Evolutionary conservation across 1,140 invertebrate species (phyloP).

Genomic region (Drosophila kepulauana): DNA sequence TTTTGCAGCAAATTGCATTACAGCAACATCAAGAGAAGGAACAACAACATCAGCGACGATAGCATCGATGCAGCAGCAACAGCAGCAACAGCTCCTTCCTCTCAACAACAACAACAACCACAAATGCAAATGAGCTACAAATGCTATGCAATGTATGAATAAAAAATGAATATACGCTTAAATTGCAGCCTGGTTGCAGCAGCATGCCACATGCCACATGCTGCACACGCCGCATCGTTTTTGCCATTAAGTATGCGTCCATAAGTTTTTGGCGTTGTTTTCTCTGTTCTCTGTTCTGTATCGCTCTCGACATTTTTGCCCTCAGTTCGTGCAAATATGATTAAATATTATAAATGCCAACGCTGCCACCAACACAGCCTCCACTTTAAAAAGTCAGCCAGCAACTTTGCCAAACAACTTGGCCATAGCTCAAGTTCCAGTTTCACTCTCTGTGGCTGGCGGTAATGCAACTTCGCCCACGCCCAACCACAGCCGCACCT

Average conservation of each 20-base stretch:
- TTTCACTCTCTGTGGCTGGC: background rate
- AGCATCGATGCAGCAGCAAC: constrained; percentile 2
- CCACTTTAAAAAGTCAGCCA: constrained; percentile 12
- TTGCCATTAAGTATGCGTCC: constrained; percentile 35
- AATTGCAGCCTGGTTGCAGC: constrained; percentile 42
- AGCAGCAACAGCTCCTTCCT: constrained; percentile 13
- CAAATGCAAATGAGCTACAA: constrained; percentile 81
- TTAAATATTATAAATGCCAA: constrained; percentile 80
- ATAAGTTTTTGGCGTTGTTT: constrained; percentile 45
- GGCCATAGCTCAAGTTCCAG: constrained; percentile 15
- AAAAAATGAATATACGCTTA: constrained; percentile 79
- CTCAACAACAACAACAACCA: constrained; percentile 50
- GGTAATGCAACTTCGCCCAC: constrained; percentile 38
- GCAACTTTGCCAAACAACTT: constrained; percentile 1
- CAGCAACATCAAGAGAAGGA: constrained; percentile 43
- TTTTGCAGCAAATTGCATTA: constrained; percentile 77
- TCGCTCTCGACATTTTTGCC: constrained; percentile 55
- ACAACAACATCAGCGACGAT: constrained; percentile 42
- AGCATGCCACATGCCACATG: constrained; percentile 17
- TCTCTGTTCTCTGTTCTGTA: background rate
- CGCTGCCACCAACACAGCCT: constrained; percentile 25
- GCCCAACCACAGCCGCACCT: constrained; percentile 15
- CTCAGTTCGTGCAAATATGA: constrained; percentile 64
- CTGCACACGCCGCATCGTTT: background rate
- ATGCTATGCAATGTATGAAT: constrained; percentile 78